Evolutionary conservation across 2,113 vertebrate species (phyloP), one percentile per base, ranked within the genome.

Genomic region (Pipra filicauda): DNA sequence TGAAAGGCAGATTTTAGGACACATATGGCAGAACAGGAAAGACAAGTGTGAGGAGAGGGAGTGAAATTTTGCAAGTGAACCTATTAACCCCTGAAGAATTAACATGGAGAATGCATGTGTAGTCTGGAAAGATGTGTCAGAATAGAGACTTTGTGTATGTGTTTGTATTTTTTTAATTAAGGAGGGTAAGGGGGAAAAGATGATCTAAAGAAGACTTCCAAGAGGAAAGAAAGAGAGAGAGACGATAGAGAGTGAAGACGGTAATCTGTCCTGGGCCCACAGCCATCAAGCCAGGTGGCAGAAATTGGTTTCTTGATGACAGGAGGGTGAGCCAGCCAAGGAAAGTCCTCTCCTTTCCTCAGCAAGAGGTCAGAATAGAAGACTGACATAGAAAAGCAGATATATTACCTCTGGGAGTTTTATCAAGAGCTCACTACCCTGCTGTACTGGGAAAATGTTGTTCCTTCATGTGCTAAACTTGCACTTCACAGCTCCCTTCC

Each of bases 1-100:
- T 79, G 94, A 94, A 94, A 95, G 88, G 92, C 93, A 97, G 93
- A 95, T 96, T 96, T 96, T 93, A 95, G 91, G 91, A 93, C 88
- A 91, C 93, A 95, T 96, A 96, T 95, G 95, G 95, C 81, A 89
- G 58, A 92, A 51, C 26, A 88, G 54, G 95, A 95, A 93, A 96
- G 93, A 95, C 76, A 97, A 96, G 91, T 95, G 95, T 93, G 93
- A 94, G 91, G 52, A 95, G 73, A 92, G 76, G 66, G 92, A 97
- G 93, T 94, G 93, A 96, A 93, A 96, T 93, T 87, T 94, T 96
- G 76, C 91, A 90, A 94, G 69, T 27, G 82, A 96, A 94, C 94
- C 81, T 78, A 92, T 91, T 95, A 92, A 97, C 96, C 94, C 69
- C 58, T 46, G 62, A 69, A 81, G 73, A 70, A 95, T 95, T 96